Percentiles rank a stretch among this genome's conserved stretches.
Conservation (phyloP, 1,140 invertebrate species). For the Meloidogyne exigua region DNA sequence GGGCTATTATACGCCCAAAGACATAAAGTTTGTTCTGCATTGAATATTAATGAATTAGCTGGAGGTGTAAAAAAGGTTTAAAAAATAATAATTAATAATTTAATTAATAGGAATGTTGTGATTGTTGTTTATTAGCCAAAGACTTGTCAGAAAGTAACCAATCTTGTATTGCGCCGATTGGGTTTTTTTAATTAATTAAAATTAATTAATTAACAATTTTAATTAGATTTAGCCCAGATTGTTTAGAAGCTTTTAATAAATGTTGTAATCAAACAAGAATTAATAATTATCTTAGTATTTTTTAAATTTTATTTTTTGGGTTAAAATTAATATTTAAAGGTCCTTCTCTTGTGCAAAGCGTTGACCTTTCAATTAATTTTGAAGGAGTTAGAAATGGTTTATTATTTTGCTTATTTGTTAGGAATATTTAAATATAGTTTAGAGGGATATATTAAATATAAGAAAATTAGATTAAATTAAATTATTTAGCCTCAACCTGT, state of each 20-base stretch:
- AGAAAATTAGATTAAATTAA: conserved; percentile 17
- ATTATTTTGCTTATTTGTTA: no score
- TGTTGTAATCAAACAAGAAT: conserved; percentile 43
- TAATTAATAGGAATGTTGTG: conserved; percentile 57
- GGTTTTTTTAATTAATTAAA: conserved; percentile 25
- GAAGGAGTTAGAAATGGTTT: not conserved
- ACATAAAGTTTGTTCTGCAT: not conserved
- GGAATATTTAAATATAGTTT: no score
- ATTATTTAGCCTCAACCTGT: conserved; percentile 30
- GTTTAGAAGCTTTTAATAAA: conserved; percentile 58
- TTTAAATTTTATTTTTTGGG: not conserved
- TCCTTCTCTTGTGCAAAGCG: conserved; percentile 5
- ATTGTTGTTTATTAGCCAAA: conserved; percentile 60
- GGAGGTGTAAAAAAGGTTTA: conserved; percentile 6
- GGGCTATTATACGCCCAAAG: not conserved
- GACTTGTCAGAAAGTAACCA: conserved; percentile 50
- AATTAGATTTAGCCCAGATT: conserved; percentile 49
- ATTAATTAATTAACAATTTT: not conserved
- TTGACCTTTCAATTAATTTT: conserved; percentile 15
- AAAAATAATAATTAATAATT: not conserved
- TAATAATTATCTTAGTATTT: not conserved
- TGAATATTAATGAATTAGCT: conserved; percentile 15
- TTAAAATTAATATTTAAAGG: not conserved
- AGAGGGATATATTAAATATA: no score
- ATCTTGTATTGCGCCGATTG: conserved; percentile 52